Conservation (phyloP, 2,797 vertebrate species). For the Antennarius maculatus region DNA sequence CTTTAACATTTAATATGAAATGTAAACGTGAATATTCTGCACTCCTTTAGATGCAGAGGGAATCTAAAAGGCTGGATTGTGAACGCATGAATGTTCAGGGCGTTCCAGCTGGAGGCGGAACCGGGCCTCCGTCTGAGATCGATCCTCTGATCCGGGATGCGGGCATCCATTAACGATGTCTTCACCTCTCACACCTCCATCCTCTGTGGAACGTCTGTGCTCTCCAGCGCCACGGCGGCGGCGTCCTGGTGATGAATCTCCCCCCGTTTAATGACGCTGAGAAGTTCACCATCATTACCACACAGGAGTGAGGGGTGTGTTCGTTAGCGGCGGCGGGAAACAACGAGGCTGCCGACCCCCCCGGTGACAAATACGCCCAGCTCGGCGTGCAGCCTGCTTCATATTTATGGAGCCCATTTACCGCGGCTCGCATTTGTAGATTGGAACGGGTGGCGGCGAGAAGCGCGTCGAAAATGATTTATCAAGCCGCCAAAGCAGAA, state of each 20-base stretch:
- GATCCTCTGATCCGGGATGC: constrained; percentile 66
- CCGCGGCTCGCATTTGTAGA: constrained; percentile 48
- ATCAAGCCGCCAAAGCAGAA: constrained; percentile 43
- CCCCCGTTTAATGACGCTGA: constrained; percentile 51
- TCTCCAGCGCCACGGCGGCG: not conserved
- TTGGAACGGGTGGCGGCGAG: constrained; percentile 12
- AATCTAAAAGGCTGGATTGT: too few species aligned
- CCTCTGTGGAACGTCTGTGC: constrained; percentile 10
- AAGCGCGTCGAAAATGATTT: constrained; percentile 34
- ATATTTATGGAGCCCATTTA: constrained; percentile 55
- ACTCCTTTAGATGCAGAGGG: too few species aligned
- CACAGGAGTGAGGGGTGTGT: constrained; percentile 54
- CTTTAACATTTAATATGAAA: too few species aligned
- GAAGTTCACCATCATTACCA: constrained; percentile 61
- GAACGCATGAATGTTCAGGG: too few species aligned
- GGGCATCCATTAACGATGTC: constrained; percentile 65
- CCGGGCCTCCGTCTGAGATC: constrained; percentile 48
- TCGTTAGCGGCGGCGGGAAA: constrained; percentile 51
- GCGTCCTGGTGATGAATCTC: constrained; percentile 37
- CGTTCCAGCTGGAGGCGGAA: too few species aligned
- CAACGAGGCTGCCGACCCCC: constrained; percentile 49
- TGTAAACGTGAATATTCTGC: too few species aligned
- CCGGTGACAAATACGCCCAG: constrained; percentile 40
- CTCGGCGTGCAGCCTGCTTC: constrained; percentile 15
- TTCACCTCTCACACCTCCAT: constrained; percentile 38